Percentiles rank a stretch among this genome's conserved stretches.
Evolutionary conservation across 2,113 vertebrate species (phyloP).

Genomic region (Poeciliopsis prolifica): DNA sequence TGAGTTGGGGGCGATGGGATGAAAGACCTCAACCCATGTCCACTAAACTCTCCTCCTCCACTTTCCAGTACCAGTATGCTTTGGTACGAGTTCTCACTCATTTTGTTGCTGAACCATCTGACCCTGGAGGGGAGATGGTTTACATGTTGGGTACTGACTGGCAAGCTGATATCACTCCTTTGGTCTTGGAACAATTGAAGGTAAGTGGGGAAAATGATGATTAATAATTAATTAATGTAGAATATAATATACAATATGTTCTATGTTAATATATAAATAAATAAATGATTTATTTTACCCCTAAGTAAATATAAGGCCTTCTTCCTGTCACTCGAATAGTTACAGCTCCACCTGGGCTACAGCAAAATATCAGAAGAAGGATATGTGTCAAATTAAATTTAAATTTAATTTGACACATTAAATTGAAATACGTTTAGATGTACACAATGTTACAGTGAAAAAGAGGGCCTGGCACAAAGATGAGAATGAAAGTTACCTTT

Average conservation of each 20-base stretch:
- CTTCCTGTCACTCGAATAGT: background rate
- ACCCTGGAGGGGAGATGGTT: conserved; percentile 82
- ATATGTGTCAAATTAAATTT: background rate
- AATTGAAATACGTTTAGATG: no score
- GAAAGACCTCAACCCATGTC: background rate
- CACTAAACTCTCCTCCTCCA: background rate
- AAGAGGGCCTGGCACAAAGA: no score
- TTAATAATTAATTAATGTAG: no score
- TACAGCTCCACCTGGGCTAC: background rate
- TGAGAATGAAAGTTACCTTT: background rate
- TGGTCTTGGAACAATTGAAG: conserved; percentile 91
- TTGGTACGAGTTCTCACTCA: conserved; percentile 92
- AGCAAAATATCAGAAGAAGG: background rate
- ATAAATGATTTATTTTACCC: no score
- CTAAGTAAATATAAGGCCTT: background rate
- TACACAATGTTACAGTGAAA: no score
- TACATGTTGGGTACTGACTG: conserved; percentile 93
- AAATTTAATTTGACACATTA: no score
- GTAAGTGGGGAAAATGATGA: conserved; percentile 11
- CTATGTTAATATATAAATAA: no score
- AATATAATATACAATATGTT: no score
- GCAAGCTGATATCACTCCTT: conserved; percentile 94
- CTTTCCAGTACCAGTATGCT: conserved; percentile 91
- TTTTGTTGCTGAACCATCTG: conserved; percentile 89
- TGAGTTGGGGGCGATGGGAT: background rate